phyloP scores from a whole-genome alignment of 2,113 vertebrate genomes.

The Epinephelus fuscoguttatus region DNA sequence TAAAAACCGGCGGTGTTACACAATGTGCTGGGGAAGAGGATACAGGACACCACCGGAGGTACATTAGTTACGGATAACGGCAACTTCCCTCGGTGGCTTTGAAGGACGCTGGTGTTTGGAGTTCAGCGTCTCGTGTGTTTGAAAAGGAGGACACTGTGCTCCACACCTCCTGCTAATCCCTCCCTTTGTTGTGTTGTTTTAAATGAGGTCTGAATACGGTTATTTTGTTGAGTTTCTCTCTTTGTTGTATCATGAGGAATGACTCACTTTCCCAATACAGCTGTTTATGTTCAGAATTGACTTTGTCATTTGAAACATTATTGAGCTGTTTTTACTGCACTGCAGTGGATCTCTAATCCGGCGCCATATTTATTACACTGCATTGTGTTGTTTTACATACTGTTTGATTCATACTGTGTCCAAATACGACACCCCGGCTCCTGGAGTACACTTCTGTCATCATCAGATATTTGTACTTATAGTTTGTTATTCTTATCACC shows the following conservation, averaged over 20 bases:
- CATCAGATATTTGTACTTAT: too few species aligned
- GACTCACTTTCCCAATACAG: background rate
- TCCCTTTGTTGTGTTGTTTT: conserved; percentile 15
- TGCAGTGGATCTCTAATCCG: background rate
- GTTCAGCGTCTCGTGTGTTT: conserved; percentile 32
- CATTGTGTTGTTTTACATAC: background rate
- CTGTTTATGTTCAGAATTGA: background rate
- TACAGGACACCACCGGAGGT: conserved; percentile 41
- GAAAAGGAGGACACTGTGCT: conserved; percentile 30
- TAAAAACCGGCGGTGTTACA: conserved; percentile 22
- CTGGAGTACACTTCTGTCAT: too few species aligned
- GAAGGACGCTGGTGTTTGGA: conserved; percentile 48
- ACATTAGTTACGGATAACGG: conserved; percentile 41
- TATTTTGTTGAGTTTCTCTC: background rate
- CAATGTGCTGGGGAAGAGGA: conserved; percentile 27
- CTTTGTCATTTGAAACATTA: background rate
- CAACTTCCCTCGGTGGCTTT: conserved; percentile 28
- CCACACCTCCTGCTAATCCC: conserved; percentile 33
- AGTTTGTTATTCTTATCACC: too few species aligned
- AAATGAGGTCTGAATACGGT: background rate
- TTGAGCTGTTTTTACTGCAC: background rate
- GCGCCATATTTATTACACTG: background rate
- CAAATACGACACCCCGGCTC: too few species aligned
- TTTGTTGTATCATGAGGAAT: conserved; percentile 20
- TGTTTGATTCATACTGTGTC: too few species aligned